Base-by-base conservation (phyloP, 2,113 vertebrate species). In the Spilogale gracilis region DNA sequence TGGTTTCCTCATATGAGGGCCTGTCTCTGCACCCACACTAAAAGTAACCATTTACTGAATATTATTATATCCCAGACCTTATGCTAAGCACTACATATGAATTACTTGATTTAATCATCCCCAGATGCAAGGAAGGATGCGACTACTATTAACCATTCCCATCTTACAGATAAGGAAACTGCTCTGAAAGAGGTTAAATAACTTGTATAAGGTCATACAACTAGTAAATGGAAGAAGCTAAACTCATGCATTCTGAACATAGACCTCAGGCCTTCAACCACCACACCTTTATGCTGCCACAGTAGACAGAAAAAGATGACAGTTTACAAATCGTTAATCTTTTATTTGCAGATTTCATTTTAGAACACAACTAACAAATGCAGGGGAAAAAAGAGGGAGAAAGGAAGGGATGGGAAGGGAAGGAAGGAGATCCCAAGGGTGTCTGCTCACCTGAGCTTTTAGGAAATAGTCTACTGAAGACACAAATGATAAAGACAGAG, bases 351-450 rank as follows among this genome's bases (percentile, higher is more conserved):
- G 38, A 78, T 79, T 61, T 92, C 48, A 90, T 83, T 94, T 76
- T 54, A 73, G 38, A 95, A 94, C 48, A 94, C 80, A 93, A 48
- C 38, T 94, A 86, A 92, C 71, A 78, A 95, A 50, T 38, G 81
- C 6, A 30, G 21, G 65, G 8, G 14, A 71, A 23, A 14, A 21
- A 76, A 50, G 45, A 76, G 13, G 27, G 38, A 74, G 74, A 9
- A 16, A 78, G 74, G 25, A 14, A 76, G 23, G 16, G 48, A 5
- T 2, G 6, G 76, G 5, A 27, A 5, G 3, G 6, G 76, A 9
- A 27, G 17, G 48, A 50, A 81, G 61, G 27, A 67, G 3, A 58
- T 18, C 48, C 58, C 16, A 48, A 20, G 81, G 86, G 21, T 48
- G 5, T 89, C 60, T 90, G 38, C 13, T 88, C 30, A 17, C 3